A percentile compares a stretch with the other conserved stretches of the same genome.
phyloP scores from a whole-genome alignment of 2,113 vertebrate species.

The Hippocampus abdominalis region DNA sequence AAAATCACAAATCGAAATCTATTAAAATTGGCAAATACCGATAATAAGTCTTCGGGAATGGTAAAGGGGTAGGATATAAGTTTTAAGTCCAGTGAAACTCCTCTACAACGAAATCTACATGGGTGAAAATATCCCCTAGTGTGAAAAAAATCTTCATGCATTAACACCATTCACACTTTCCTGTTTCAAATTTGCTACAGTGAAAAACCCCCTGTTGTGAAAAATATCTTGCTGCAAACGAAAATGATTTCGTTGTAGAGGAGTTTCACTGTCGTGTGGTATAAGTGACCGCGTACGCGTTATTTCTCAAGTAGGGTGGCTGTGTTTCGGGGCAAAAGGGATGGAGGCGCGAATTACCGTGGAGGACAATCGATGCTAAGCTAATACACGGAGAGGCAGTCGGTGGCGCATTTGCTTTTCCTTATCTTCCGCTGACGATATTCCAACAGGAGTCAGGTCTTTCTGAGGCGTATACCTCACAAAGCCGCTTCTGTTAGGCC shows the following conservation, averaged over 20 bases:
- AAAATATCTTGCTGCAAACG: too few relatives aligned
- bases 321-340: slow-evolving; percentile 2
- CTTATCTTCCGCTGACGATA: slow-evolving; percentile 46
- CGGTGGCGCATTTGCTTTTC: slow-evolving; percentile 46
- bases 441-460: slow-evolving; percentile 51
- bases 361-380: slow-evolving; percentile 37
- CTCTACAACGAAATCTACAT: too few relatives aligned
- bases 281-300: background rate
- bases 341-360: slow-evolving; percentile 43
- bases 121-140: too few relatives aligned
- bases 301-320: background rate
- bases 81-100: too few relatives aligned
- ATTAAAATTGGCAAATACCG: too few relatives aligned
- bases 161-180: too few relatives aligned
- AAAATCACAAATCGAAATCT: too few relatives aligned
- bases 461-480: slow-evolving; percentile 42
- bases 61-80: background rate
- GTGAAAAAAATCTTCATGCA: too few relatives aligned
- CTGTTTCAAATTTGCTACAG: too few relatives aligned
- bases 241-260: too few relatives aligned
- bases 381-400: slow-evolving; percentile 44
- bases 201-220: too few relatives aligned
- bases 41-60: background rate
- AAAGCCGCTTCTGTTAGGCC: slow-evolving; percentile 32
- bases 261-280: too few relatives aligned